Base-by-base conservation (phyloP, 1,140 invertebrate species). In the Amphibalanus amphitrite region DNA sequence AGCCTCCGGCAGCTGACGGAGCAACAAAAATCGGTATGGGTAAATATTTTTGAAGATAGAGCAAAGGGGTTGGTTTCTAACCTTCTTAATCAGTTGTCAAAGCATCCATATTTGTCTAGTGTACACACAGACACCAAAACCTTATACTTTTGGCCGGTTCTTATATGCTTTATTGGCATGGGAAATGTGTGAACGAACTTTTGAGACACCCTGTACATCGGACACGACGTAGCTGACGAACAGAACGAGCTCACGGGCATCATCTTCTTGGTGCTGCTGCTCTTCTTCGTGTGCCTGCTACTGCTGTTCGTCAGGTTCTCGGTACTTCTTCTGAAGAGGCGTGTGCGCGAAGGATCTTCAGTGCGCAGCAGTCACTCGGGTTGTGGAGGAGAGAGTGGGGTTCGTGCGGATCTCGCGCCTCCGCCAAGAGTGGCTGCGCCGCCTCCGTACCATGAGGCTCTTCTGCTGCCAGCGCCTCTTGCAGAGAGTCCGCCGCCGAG, bases 231-330 rank as follows among this genome's bases (percentile, higher is more conserved):
- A 3, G 6, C 8, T 10, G 65, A 67, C 26, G 26, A 28, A 26
- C 65, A 67, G 65, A 28, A 28, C 65, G 65, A 67, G 65, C 65
- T 67, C 26, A 28, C 65, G 3, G 65, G 65, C 26, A 67, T 67
- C 65, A 28, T 67, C 26, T 67, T 67, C 65, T 8, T 67, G 3
- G 65, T 67, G 17, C 8, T 67, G 17, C 65, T 67, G 17, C 65
- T 67, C 10, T 67, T 67, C 28, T 67, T 67, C 28, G 20, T 28
- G 3, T 67, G 65, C 28, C 65, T 67, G 15, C 65, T 67, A 10
- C n/a, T 67, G 17, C 23, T 67, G 10, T 67, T 67, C 28, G 65
- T 67, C n/a, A n/a, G 65, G 3, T 67, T 67, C 65, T 67, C 65
- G n/a, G 28, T 67, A 3, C 65, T 67, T 1, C 28, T 67, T n/a